Evolutionary conservation across 2,888 invertebrate species (phyloP), one percentile per base, ranked within the genome.

Genomic region (Deroplatys truncata): DNA sequence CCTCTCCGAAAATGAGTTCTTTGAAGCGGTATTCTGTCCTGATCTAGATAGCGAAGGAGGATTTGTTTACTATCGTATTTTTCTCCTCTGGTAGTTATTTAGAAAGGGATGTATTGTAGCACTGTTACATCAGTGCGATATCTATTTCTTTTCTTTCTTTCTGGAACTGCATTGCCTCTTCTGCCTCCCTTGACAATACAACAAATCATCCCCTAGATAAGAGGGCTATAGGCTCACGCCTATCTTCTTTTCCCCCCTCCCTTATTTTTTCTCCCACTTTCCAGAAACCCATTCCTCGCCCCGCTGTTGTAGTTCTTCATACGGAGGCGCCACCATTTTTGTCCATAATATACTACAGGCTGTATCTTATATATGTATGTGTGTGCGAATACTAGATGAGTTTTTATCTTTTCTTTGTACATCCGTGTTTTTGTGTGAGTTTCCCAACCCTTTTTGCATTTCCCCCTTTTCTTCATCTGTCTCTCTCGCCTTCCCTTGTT

Each of bases 151-250:
- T 87, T 28, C 56, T 56, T 56, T 56, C 82, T 43, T 35, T 83
- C 87, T 87, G 82, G 31, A 35, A 43, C n/a, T 35, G 83, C 82
- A 87, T 87, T 87, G 82, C 56, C 56, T 72, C 56, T 72, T 87
- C 87, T 86, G 28, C 28, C 82, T 85, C 86, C 82, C 86, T 72
- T 86, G 82, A 86, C 86, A 86, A 56, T 86, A 31, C 56, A 82
- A 87, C 87, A 87, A 87, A 87, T 87, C 87, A 87, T 87, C 83
- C 83, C 28, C 43, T 82, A 87, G 82, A 82, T 87, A 87, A 87
- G 87, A 87, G 82, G 56, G 83, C 87, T 87, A 87, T 82, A 87
- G 87, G 87, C 83, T 83, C 35, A 72, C 72, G 83, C 28, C 87
- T 87, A 83, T 83, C 87, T 85, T 87, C 87, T 83, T 87, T 35